Evolutionary conservation across 2,797 vertebrate species (phyloP).

Genomic region (Gymnoscopelus braueri): DNA sequence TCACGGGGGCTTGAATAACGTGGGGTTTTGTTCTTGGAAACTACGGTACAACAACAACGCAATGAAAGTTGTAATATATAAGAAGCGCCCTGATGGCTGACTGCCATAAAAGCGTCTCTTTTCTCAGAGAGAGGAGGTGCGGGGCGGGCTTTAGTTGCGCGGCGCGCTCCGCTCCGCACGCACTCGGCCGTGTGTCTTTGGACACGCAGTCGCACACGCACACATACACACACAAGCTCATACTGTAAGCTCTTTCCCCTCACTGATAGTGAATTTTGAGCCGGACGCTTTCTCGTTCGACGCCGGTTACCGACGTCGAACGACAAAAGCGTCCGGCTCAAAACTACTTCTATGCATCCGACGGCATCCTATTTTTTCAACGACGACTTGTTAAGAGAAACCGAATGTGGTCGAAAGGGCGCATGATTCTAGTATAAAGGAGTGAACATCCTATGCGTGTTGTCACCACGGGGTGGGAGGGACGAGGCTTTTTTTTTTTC

Average conservation of each 20-base stretch:
- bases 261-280: too few species aligned
- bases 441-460: slow-evolving; percentile 4
- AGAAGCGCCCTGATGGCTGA: slow-evolving; percentile 37
- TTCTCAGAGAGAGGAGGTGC: slow-evolving; percentile 44
- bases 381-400: background rate
- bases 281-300: too few species aligned
- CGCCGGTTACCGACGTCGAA: too few species aligned
- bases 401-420: slow-evolving; percentile 21
- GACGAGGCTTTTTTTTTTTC: slow-evolving; percentile 35
- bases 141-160: slow-evolving; percentile 78
- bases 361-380: background rate
- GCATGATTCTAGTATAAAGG: background rate
- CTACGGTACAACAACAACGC: slow-evolving; percentile 30
- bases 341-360: slow-evolving; percentile 50
- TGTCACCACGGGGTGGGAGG: slow-evolving; percentile 41
- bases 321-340: slow-evolving; percentile 23
- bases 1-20: background rate
- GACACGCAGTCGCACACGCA: slow-evolving; percentile 69
- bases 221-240: too few species aligned
- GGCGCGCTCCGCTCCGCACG: slow-evolving; percentile 70
- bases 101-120: slow-evolving; percentile 59
- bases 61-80: slow-evolving; percentile 65
- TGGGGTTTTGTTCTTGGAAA: slow-evolving; percentile 17
- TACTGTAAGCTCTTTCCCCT: too few species aligned
- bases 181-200: slow-evolving; percentile 64